phyloP scores from a whole-genome alignment of 2,888 invertebrate species.

The Kryphioiulus occultus region DNA sequence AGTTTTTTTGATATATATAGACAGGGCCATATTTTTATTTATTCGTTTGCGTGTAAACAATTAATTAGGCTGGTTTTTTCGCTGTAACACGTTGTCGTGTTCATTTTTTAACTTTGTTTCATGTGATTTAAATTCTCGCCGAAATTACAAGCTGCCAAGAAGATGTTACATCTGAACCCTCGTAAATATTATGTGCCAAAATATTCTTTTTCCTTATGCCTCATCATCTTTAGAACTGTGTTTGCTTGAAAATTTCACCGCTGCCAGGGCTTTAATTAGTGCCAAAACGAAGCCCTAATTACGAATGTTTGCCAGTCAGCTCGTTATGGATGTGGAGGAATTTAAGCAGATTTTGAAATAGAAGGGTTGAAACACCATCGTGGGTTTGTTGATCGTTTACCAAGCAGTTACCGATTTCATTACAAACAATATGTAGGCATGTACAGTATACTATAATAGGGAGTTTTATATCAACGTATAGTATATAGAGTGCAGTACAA shows the following conservation, averaged over 20 bases:
- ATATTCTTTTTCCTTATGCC: neutral
- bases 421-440: too few relatives aligned
- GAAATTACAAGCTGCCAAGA: neutral
- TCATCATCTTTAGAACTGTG: neutral
- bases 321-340: neutral
- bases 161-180: neutral
- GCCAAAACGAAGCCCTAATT: neutral
- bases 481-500: too few relatives aligned
- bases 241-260: neutral
- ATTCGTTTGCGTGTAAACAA: neutral
- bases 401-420: too few relatives aligned
- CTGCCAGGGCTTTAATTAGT: neutral
- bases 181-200: neutral
- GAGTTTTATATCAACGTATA: too few relatives aligned
- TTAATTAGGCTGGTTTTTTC: neutral
- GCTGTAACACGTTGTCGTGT: neutral
- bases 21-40: neutral
- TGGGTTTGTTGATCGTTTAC: too few relatives aligned
- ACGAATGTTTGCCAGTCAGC: neutral
- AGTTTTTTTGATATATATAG: neutral
- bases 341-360: neutral
- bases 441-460: too few relatives aligned
- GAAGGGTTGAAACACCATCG: too few relatives aligned
- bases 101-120: neutral
- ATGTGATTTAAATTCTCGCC: neutral